Evolutionary conservation across 2,113 vertebrate species (phyloP).

Genomic region (Laticauda colubrina): DNA sequence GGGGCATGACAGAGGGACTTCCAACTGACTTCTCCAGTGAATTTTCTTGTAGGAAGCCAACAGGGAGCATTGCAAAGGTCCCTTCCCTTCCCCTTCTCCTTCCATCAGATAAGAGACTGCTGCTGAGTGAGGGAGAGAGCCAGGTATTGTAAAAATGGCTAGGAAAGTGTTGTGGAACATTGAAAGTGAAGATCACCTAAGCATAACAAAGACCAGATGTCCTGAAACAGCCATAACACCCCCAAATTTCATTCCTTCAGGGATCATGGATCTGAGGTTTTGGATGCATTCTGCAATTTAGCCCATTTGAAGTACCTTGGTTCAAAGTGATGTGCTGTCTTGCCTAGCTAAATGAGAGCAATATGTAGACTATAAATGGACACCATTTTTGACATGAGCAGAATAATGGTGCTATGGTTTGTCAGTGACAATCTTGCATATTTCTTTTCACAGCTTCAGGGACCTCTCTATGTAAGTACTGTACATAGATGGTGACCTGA

Average conservation of each 20-base stretch:
- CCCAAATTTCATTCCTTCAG: not conserved
- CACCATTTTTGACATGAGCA: not conserved
- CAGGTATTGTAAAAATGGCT: too few relatives aligned
- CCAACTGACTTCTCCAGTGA: too few relatives aligned
- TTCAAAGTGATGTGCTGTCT: not conserved
- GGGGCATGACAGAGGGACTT: not conserved
- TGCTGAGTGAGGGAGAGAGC: not conserved
- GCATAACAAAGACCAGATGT: not conserved
- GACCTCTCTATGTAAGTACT: not conserved
- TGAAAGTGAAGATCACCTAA: too few relatives aligned
- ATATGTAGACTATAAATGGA: not conserved
- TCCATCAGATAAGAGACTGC: not conserved
- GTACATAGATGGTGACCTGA: not conserved
- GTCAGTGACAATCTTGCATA: not conserved
- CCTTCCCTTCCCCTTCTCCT: not conserved
- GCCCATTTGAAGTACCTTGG: not conserved
- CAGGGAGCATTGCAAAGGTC: not conserved
- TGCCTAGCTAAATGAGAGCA: not conserved
- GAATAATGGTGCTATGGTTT: not conserved
- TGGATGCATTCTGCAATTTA: not conserved
- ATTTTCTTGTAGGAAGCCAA: too few relatives aligned
- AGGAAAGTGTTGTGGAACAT: too few relatives aligned
- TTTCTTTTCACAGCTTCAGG: not conserved
- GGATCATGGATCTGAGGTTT: not conserved
- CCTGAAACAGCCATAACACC: not conserved